phyloP scores from a whole-genome alignment of 2,888 invertebrate species.

The Conomelus anceps region DNA sequence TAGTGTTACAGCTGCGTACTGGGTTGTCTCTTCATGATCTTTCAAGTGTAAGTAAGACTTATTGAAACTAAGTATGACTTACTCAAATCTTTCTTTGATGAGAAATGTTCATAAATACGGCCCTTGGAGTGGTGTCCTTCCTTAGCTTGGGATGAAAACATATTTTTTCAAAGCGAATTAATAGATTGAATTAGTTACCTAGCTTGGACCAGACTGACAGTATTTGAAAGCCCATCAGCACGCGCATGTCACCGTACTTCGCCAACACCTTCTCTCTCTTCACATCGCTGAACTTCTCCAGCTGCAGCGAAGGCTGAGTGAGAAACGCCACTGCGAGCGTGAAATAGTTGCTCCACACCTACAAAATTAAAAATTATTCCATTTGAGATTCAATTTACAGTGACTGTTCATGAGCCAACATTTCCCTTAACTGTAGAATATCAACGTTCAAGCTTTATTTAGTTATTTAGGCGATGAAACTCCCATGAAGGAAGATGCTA shows the following conservation, averaged over 20 bases:
- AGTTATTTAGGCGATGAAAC: too few relatives aligned
- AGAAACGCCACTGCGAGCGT: conserved; percentile 72
- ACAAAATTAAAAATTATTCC: conserved; percentile 35
- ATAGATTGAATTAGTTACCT: conserved; percentile 44
- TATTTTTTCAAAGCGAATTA: not conserved
- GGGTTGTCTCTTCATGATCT: too few relatives aligned
- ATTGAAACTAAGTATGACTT: too few relatives aligned
- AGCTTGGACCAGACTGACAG: conserved; percentile 86
- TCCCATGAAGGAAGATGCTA: too few relatives aligned
- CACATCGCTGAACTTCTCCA: conserved; percentile 73
- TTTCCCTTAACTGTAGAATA: too few relatives aligned
- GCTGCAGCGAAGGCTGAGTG: conserved; percentile 70
- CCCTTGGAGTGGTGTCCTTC: too few relatives aligned
- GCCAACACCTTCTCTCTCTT: conserved; percentile 70
- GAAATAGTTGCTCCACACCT: conserved; percentile 71
- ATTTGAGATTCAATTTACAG: not conserved
- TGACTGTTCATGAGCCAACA: too few relatives aligned
- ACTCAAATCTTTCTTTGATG: too few relatives aligned
- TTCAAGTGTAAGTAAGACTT: too few relatives aligned
- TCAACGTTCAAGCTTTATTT: not conserved
- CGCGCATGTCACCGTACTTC: conserved; percentile 83
- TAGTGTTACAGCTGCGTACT: too few relatives aligned
- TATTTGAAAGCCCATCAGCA: conserved; percentile 86
- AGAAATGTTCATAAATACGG: too few relatives aligned
- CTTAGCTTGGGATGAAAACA: too few relatives aligned